Base-by-base conservation (phyloP, 2,113 vertebrate genomes). In the Corythornis cristatus region DNA sequence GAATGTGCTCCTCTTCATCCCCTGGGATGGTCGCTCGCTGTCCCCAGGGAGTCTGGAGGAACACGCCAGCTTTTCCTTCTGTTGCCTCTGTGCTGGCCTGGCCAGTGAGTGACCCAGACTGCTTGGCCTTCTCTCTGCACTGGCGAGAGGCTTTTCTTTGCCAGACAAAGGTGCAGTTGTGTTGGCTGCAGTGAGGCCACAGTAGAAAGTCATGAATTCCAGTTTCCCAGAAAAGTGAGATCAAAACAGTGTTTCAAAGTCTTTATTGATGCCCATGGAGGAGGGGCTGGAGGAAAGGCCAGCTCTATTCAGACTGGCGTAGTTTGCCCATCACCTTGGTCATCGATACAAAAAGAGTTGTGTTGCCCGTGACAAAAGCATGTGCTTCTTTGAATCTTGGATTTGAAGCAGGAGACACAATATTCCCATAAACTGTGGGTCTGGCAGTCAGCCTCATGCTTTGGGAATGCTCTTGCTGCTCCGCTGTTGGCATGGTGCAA, bases 151-250 rank as follows among this genome's bases (percentile, higher is more conserved):
- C 46, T 93, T 82, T 76, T 70, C 33, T 56, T 13, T n/a, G 71
- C 86, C 0, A 18, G 62, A 96, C 96, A 94, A 93, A 96, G 91
- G 20, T 90, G 75, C 42, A 26, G 54, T 87, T 93, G 90, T 95
- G 61, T 50, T 56, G 76, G 51, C 31, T 73, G 21, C 12, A 54
- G 43, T 4, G 51, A 74, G 70, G 51, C 70, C 21, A 4, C 64
- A 56, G 74, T 51, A 70, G 73, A 73, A 75, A 93, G 56, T 10
- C 2, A 1, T 2, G 66, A 31, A 72, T 85, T 87, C 42, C 82
- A 13, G 37, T 61, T 68, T 62, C 46, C 53, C 76, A 77, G 51
- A 37, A 37, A 60, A 95, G 37, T 15, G 67, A 86, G 87, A 18
- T 77, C 15, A 18, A 91, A 48, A 3, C 19, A 42, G 37, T 14